These are phyloP conservation scores for Tachysurus vachellii DNA, from an alignment of 2,113 vertebrate genomes.

Conservation along the genomic window DNA sequence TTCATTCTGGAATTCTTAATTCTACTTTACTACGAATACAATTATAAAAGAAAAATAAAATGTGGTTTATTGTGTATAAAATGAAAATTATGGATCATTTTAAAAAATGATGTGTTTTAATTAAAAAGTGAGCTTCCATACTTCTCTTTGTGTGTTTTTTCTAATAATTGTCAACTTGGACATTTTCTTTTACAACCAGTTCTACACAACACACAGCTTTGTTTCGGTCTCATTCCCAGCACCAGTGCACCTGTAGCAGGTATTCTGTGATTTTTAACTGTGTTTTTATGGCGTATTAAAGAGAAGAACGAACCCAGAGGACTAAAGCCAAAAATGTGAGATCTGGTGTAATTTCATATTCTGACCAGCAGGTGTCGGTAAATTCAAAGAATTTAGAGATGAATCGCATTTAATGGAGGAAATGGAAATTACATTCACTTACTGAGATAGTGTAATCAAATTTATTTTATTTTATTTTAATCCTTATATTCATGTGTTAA, in stretches of 20 bases:
- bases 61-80: not conserved
- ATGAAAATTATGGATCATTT: not conserved
- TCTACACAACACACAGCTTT: not conserved
- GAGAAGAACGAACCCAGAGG: not conserved
- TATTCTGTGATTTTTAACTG: not conserved
- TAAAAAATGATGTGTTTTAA: not conserved
- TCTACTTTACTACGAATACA: not conserved
- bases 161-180: not conserved
- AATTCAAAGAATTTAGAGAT: not conserved
- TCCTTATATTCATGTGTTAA: not conserved
- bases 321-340: not conserved
- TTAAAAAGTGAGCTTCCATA: not conserved
- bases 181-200: not conserved
- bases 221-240: not conserved
- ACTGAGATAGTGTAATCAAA: not conserved
- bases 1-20: not conserved
- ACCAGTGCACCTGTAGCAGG: not conserved
- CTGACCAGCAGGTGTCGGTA: constrained; percentile 12
- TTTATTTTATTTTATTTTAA: not conserved
- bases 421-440: not conserved
- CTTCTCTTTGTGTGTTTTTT: not conserved
- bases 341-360: not conserved
- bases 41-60: not conserved
- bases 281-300: not conserved
- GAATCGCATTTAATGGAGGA: not conserved